Base-by-base conservation (phyloP, 2,888 invertebrate species). In the Ophion slaviceki region DNA sequence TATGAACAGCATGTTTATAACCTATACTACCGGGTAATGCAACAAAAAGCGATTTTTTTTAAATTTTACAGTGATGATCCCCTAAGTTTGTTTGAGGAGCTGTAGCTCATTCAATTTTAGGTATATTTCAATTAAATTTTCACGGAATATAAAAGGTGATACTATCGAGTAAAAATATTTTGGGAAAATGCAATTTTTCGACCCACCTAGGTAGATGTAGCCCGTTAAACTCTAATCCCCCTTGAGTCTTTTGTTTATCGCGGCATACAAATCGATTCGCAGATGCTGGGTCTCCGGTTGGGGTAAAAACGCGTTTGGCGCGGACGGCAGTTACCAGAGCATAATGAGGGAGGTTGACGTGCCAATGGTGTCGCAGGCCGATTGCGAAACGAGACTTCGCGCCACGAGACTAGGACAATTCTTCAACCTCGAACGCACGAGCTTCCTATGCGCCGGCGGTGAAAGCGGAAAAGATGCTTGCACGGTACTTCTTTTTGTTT, bases 381-480 rank as follows among this genome's bases (percentile, higher is more conserved):
- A 95, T 1, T 97, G 97, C 90, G 96, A 97, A 92, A 90, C 94
- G 6, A 95, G 95, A 32, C 94, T 97, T 88, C 95, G 95, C 76
- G 92, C 94, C 0, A 97, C 97, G 0, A 95, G 97, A 1, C 95
- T 97, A 0, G 97, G 97, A 0, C 87, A 95, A 0, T 93, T 92
- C 68, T 97, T 96, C 89, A 94, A 95, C 11, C 94, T 97, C 14
- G 96, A 96, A 88, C 95, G 95, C 17, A 95, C 95, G 0, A 96
- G 96, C 53, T 97, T 97, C 91, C 93, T 97, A 11, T 97, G 97
- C 90, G 97, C 97, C 59, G 97, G 97, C 1, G 97, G 97, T 0
- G 96, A 97, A 92, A 93, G 95, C 4, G 96, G 96, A 84, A 97
- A 96, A 91, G 97, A 97, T 92, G 96, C 97, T 40, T 97, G 97